A percentile compares a stretch with the other conserved stretches of the same genome.
Conservation (phyloP, 2,888 invertebrate species). For the Rhagophthalmus giganteus region DNA sequence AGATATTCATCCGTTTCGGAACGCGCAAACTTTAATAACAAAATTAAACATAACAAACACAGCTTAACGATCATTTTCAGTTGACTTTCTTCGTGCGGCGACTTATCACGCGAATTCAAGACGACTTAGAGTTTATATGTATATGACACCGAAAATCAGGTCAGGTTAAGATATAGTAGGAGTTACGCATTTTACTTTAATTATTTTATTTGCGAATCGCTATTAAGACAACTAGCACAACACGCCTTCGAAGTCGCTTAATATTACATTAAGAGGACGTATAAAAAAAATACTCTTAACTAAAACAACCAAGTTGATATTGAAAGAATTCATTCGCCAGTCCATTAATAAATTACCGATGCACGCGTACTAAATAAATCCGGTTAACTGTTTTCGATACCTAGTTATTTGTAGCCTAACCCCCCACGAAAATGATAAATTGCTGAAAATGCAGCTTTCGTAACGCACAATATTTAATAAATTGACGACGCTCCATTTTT, state of each 20-base stretch:
- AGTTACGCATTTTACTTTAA: background rate
- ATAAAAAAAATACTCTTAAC: conserved; percentile 19
- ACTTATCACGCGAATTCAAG: background rate
- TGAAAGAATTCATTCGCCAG: conserved; percentile 3
- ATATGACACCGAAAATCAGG: background rate
- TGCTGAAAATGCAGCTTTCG: too few relatives aligned
- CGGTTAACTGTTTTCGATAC: too few relatives aligned
- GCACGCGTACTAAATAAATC: too few relatives aligned
- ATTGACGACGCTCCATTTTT: too few relatives aligned
- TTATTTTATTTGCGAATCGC: background rate
- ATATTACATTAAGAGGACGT: background rate
- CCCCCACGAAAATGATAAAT: too few relatives aligned
- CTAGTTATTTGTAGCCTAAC: too few relatives aligned
- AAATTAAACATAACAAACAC: conserved; percentile 19
- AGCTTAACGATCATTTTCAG: conserved; percentile 17
- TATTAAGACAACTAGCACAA: background rate
- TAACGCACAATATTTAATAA: too few relatives aligned
- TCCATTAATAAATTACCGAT: too few relatives aligned
- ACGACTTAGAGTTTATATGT: background rate
- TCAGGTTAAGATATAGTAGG: background rate
- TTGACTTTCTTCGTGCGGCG: background rate
- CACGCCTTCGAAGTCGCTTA: background rate
- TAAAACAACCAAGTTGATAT: conserved; percentile 10
- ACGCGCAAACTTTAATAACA: conserved; percentile 22
- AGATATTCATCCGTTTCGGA: conserved; percentile 42